Conservation (phyloP, 30 jellyfish, hydroid and myxozoan genomes). For the Turritopsis dohrnii region DNA sequence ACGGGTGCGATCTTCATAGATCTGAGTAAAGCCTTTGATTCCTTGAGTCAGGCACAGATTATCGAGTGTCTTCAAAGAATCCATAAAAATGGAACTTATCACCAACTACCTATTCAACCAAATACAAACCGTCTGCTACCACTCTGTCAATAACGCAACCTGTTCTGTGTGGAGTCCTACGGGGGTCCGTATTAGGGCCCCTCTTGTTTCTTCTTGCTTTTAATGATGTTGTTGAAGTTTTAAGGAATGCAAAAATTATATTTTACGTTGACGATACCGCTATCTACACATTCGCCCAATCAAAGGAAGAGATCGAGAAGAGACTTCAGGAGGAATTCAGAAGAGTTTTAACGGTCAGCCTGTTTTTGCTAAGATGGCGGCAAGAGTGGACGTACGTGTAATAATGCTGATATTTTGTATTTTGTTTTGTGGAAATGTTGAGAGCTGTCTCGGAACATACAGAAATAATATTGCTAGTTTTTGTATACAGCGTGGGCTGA, state of each 20-base stretch:
- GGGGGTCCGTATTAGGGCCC: too few species aligned
- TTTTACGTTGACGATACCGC: too few species aligned
- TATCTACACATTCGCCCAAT: too few species aligned
- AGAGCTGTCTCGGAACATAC: slow-evolving; percentile 12
- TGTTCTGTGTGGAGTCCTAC: background rate
- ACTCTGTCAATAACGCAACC: background rate
- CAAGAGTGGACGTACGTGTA: slow-evolving; percentile 8
- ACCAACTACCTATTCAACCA: background rate
- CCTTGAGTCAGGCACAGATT: slow-evolving; percentile 26
- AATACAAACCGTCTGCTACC: background rate
- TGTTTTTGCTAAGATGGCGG: background rate
- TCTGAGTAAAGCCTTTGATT: slow-evolving; percentile 53
- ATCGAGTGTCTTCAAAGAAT: too few species aligned
- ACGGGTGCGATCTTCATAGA: slow-evolving; percentile 45
- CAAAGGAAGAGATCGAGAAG: too few species aligned
- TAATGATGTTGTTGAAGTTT: too few species aligned
- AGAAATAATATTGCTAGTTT: background rate
- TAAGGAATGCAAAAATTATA: too few species aligned
- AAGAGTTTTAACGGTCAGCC: background rate
- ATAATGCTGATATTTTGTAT: background rate
- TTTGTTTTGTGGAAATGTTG: background rate
- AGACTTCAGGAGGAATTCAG: too few species aligned
- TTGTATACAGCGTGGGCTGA: background rate
- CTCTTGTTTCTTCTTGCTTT: too few species aligned
- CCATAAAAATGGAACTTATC: background rate